Percentiles rank a stretch among this genome's conserved stretches.
Evolutionary conservation across 2,797 vertebrate species (phyloP).

Genomic region (Apodemus agrarius): DNA sequence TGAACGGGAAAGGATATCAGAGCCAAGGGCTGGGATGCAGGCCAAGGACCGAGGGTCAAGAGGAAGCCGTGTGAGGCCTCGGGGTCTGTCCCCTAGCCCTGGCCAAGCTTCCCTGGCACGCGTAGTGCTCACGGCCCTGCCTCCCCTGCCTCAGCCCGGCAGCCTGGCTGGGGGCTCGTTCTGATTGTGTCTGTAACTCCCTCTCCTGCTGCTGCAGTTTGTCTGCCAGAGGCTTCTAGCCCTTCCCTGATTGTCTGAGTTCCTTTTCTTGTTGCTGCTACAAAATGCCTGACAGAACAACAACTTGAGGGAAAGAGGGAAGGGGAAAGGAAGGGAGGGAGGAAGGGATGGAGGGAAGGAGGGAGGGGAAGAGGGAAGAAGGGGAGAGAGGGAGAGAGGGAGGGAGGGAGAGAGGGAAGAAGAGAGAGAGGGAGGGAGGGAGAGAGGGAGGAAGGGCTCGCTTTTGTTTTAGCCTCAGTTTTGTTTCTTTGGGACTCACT

Average conservation of each 20-base stretch:
- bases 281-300: not conserved
- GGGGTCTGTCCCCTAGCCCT: not conserved
- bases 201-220: not conserved
- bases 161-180: not conserved
- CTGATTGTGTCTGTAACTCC: not conserved
- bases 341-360: fast-evolving
- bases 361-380: fast-evolving
- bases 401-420: fast-evolving
- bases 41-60: not conserved
- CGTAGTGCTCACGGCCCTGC: not conserved
- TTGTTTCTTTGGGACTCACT: not conserved
- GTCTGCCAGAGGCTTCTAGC: not conserved
- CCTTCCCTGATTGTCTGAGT: not conserved
- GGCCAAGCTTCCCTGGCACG: not conserved
- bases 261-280: not conserved
- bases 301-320: not conserved
- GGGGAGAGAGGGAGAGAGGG: fast-evolving
- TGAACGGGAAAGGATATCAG: not conserved
- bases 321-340: fast-evolving
- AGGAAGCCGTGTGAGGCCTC: not conserved
- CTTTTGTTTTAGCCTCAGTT: not conserved
- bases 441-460: not conserved
- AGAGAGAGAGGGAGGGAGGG: no score
- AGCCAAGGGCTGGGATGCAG: not conserved
- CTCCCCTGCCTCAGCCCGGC: not conserved